Percentiles rank a stretch among this genome's conserved stretches.
phyloP scores from a whole-genome alignment of 2,113 vertebrate species.

The Telmatochromis brachygnathus region DNA sequence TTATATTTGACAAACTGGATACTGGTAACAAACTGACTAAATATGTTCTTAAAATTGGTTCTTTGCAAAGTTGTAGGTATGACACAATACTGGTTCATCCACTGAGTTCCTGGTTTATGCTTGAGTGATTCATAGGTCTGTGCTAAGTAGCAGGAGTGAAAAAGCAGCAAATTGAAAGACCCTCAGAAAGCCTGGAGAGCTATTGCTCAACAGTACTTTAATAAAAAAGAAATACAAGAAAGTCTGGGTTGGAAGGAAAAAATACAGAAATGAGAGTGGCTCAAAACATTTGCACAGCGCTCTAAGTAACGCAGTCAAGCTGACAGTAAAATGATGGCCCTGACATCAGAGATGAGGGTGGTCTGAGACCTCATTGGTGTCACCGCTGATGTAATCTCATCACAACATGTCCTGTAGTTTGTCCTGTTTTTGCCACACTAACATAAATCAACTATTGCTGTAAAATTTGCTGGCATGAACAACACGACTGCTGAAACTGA shows the following conservation, averaged over 20 bases:
- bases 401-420: not conserved
- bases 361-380: not conserved
- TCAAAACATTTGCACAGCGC: not conserved
- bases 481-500: not conserved
- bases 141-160: not conserved
- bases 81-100: not conserved
- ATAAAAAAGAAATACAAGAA: not conserved
- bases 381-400: not conserved
- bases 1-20: not conserved
- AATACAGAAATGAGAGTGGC: not conserved
- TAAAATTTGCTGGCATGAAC: not conserved
- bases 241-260: not conserved
- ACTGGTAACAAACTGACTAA: not conserved
- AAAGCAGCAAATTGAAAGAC: not conserved
- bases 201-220: not conserved
- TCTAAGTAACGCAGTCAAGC: not conserved
- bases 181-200: not conserved
- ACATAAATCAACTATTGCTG: not conserved
- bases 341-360: not conserved
- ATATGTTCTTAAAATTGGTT: not conserved
- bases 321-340: not conserved
- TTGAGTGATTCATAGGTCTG: not conserved
- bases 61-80: not conserved
- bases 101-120: not conserved
- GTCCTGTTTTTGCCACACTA: not conserved